Conservation (phyloP, 2,888 invertebrate species). For the Axea sp. region DNA sequence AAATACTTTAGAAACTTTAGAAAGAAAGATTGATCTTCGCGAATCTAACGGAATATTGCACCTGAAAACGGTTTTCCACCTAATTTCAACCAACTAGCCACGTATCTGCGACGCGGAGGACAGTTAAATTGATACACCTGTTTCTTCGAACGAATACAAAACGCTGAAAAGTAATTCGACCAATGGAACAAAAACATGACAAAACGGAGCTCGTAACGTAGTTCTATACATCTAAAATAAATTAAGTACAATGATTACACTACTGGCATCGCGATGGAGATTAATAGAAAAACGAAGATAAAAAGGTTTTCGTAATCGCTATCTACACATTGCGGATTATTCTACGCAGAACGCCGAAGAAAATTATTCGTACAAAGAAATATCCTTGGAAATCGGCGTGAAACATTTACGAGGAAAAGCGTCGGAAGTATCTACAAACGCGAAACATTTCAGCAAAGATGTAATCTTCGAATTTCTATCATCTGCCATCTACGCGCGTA, state of each 20-base stretch:
- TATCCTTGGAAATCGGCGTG: constrained; percentile 18
- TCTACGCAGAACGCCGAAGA: constrained; percentile 22
- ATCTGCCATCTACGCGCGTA: constrained; percentile 48
- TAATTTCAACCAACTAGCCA: constrained; percentile 2
- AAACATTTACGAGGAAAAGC: constrained; percentile 42
- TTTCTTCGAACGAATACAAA: constrained; percentile 27
- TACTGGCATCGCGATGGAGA: constrained; percentile 66
- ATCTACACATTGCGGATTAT: constrained; percentile 42
- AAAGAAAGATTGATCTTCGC: not conserved
- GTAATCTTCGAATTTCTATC: constrained; percentile 53
- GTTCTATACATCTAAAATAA: constrained; percentile 70
- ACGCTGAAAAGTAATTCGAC: constrained; percentile 18
- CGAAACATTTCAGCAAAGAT: constrained; percentile 28
- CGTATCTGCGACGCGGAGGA: constrained; percentile 1
- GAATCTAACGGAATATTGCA: constrained; percentile 30
- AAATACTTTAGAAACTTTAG: not conserved
- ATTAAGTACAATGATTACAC: constrained; percentile 75
- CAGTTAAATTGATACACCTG: constrained; percentile 22
- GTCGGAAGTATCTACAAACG: constrained; percentile 56
- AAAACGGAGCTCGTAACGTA: constrained; percentile 58
- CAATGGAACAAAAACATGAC: constrained; percentile 27
- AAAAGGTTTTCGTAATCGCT: constrained; percentile 22
- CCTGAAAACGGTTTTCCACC: constrained; percentile 22
- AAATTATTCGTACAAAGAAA: constrained; percentile 20
- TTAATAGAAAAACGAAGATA: constrained; percentile 58